Evolutionary conservation across 2,888 invertebrate genomes (phyloP), one percentile per base, ranked within the genome.

Genomic region (Aphodius sticticus): DNA sequence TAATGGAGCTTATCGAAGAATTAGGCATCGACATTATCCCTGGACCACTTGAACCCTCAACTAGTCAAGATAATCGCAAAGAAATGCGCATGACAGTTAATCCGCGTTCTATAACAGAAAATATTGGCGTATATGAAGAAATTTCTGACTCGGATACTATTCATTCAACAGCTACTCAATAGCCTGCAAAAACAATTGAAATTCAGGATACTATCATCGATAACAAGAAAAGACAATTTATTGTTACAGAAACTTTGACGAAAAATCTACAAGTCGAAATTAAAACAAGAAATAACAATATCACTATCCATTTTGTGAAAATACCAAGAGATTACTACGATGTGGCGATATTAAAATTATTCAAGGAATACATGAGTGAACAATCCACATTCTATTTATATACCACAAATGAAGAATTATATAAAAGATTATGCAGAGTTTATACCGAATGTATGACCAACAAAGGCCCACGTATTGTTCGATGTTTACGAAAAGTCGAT

Each of bases 211-310:
- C 69, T 14, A 75, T 75, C 16, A 77, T 77, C 2, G 35, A 77
- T 16, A 77, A 77, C 69, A 77, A 77, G 69, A 77, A 77, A 16
- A 77, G 69, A 69, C 69, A 77, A 69, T 77, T 77, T 26, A 16
- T 77, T 12, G 6, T 70, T 0, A 69, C 69, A 6, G 77, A 77
- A 77, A 6, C 69, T 69, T 69, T 77, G n/a, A 35, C 69, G 5
- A n/a, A 77, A n/a, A 7, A 69, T 16, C 9, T 77, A 6, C 69
- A 77, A 77, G 26, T 77, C 15, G 2, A 77, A 69, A 69, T 77
- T 53, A 69, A 77, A 69, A 15, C 2, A 2, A 15, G 75, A 16
- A 72, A 16, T n/a, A n/a, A n/a, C n/a, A n/a, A n/a, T n/a, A n/a
- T n/a, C n/a, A n/a, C n/a, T n/a, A n/a, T n/a, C 16, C 69, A 69